Percentiles rank a stretch among this genome's conserved stretches.
Evolutionary conservation across 1,140 invertebrate species (phyloP).

Genomic region (Mactra quadrangularis): DNA sequence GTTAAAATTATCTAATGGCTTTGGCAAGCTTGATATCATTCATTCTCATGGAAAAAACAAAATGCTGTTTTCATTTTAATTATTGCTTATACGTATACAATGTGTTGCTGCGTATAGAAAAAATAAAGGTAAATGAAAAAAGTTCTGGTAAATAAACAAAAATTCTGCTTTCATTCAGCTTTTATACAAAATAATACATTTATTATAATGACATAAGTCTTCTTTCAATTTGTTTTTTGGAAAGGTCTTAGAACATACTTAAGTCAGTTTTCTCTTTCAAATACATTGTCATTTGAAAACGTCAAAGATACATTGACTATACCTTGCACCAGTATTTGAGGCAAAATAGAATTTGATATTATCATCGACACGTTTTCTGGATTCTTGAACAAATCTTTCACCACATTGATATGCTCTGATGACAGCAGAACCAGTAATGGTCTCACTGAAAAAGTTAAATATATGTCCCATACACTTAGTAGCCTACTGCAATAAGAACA

Average conservation of each 20-base stretch:
- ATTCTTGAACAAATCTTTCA: constrained; percentile 84
- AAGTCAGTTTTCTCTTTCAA: not conserved
- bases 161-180: not conserved
- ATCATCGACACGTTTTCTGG: constrained; percentile 78
- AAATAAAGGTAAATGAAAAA: not conserved
- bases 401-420: constrained; percentile 85
- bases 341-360: constrained; percentile 76
- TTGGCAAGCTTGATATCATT: too few relatives aligned
- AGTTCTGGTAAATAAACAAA: not conserved
- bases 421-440: constrained; percentile 83
- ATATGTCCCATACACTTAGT: too few relatives aligned
- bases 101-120: too few relatives aligned
- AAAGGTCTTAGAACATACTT: not conserved
- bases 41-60: too few relatives aligned
- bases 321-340: constrained; percentile 74
- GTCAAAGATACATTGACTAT: not conserved
- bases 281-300: not conserved
- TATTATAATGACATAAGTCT: not conserved
- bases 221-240: not conserved
- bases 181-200: not conserved
- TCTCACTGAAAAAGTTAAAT: constrained; percentile 82
- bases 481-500: too few relatives aligned
- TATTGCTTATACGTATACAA: too few relatives aligned
- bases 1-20: too few relatives aligned
- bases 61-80: too few relatives aligned